phyloP scores from a whole-genome alignment of 1,140 invertebrate species.

The Scylla paramamosain region DNA sequence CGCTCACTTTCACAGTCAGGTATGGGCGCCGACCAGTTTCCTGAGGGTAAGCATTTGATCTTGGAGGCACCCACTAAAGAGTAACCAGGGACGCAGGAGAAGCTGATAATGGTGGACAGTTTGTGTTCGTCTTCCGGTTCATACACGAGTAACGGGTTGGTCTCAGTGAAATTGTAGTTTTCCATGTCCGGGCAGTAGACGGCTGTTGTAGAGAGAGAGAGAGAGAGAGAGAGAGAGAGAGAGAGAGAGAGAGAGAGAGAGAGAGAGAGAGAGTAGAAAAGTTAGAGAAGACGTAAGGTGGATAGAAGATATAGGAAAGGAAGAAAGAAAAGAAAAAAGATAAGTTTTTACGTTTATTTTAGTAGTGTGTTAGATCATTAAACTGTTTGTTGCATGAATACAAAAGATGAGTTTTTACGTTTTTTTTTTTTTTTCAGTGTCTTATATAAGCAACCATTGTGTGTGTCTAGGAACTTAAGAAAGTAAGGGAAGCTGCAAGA shows the following conservation, averaged over 20 bases:
- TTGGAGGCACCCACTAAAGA: slow-evolving; percentile 87
- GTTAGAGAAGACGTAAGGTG: too few relatives aligned
- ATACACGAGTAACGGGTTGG: slow-evolving; percentile 80
- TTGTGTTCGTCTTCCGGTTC: slow-evolving; percentile 86
- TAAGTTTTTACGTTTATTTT: too few relatives aligned
- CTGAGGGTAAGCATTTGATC: slow-evolving; percentile 88
- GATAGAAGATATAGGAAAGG: background rate
- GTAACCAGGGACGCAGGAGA: slow-evolving; percentile 91
- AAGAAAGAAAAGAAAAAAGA: too few relatives aligned
- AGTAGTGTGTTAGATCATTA: too few relatives aligned
- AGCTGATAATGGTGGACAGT: slow-evolving; percentile 87
- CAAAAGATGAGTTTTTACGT: too few relatives aligned
- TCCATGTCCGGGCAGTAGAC: slow-evolving; percentile 87
- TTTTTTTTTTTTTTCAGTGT: too few relatives aligned
- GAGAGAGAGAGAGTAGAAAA: background rate
- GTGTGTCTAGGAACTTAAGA: background rate
- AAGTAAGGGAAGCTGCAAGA: background rate
- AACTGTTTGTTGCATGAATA: too few relatives aligned
- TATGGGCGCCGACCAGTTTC: slow-evolving; percentile 90
- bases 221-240: slow-evolving; percentile 15
- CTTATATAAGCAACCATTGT: background rate
- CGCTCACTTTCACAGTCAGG: slow-evolving; percentile 87
- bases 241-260: too few relatives aligned
- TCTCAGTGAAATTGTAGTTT: slow-evolving; percentile 83
- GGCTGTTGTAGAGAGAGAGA: slow-evolving; percentile 80